Percentiles rank a stretch among this genome's conserved stretches.
Evolutionary conservation across 2,888 invertebrate species (phyloP).

Genomic region (Dinocampus coccinellae): DNA sequence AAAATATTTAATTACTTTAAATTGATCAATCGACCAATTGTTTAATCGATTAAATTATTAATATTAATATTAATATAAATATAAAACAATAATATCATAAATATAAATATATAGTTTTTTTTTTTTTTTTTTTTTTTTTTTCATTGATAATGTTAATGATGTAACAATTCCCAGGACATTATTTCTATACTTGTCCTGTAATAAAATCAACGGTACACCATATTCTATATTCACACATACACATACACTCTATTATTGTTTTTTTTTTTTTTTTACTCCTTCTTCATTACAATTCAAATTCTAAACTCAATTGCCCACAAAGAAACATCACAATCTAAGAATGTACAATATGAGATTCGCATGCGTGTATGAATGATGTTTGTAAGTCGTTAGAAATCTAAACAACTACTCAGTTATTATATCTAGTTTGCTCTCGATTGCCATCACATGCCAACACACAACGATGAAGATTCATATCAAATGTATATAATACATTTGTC

Average conservation of each 20-base stretch:
- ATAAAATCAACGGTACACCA: neutral
- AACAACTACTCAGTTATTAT: neutral
- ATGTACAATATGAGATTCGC: neutral
- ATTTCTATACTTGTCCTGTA: neutral
- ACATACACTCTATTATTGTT: constrained; percentile 4
- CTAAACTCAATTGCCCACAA: neutral
- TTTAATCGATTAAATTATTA: neutral
- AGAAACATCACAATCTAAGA: neutral
- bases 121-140: neutral
- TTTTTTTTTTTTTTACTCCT: neutral
- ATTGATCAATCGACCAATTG: neutral
- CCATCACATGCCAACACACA: neutral
- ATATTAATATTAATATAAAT: neutral
- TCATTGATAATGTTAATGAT: constrained; percentile 20
- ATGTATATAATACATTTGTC: neutral
- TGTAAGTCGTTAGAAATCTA: neutral
- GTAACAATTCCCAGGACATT: constrained; percentile 20
- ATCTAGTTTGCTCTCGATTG: neutral
- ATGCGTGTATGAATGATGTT: constrained; percentile 20
- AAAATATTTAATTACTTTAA: too few species aligned
- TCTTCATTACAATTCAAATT: neutral
- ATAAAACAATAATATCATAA: neutral
- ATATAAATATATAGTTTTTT: neutral
- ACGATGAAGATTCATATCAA: neutral
- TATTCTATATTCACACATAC: neutral